Evolutionary conservation across 2,888 invertebrate genomes (phyloP).

Genomic region (Disparrhopalites patrizii): DNA sequence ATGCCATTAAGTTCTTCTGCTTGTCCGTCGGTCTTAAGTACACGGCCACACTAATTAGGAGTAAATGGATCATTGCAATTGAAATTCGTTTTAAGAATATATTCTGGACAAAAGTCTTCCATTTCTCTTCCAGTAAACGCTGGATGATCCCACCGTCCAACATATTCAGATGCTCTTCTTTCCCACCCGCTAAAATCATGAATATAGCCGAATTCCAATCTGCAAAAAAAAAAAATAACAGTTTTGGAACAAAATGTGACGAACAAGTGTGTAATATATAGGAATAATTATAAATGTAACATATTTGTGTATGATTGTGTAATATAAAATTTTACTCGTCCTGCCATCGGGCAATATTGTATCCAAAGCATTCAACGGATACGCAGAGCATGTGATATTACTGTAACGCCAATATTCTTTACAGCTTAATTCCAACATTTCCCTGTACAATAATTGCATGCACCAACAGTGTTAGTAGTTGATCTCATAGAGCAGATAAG

Average conservation of each 20-base stretch:
- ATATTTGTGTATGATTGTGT: neutral
- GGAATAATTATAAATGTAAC: neutral
- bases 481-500: neutral
- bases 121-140: slow-evolving; percentile 93
- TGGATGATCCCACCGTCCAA: slow-evolving; percentile 97
- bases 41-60: slow-evolving; percentile 82
- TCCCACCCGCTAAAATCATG: slow-evolving; percentile 94
- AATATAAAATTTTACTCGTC: slow-evolving; percentile 65
- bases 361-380: slow-evolving; percentile 93
- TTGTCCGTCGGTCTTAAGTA: slow-evolving; percentile 77
- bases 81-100: slow-evolving; percentile 88
- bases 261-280: neutral
- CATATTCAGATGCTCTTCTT: slow-evolving; percentile 98
- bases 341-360: slow-evolving; percentile 90
- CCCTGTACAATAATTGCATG: slow-evolving; percentile 54
- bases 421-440: slow-evolving; percentile 93
- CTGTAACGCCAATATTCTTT: slow-evolving; percentile 98
- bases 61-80: slow-evolving; percentile 79
- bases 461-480: neutral
- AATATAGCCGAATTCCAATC: slow-evolving; percentile 99
- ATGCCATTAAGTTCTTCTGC: slow-evolving; percentile 57
- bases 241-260: neutral
- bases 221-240: slow-evolving; percentile 52
- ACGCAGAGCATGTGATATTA: slow-evolving; percentile 96
- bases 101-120: slow-evolving; percentile 97